Evolutionary conservation across 2,797 vertebrate genomes (phyloP).

Genomic region (Kryptolebias ocellatus): DNA sequence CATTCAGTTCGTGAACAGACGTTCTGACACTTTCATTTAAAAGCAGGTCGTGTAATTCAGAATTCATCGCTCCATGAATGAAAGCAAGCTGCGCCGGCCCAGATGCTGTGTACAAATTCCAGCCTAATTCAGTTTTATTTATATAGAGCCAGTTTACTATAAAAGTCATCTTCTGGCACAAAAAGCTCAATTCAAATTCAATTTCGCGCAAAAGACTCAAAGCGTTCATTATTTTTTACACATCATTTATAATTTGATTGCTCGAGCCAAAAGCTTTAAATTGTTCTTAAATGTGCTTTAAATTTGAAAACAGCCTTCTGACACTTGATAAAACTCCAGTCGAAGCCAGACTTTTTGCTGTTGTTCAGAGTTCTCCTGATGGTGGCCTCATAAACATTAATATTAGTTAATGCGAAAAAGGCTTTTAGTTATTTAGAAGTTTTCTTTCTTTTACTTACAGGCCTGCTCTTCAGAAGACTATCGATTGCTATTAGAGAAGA

Average conservation of each 20-base stretch:
- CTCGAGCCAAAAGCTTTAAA: neutral
- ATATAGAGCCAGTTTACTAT: no score
- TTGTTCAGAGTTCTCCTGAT: neutral
- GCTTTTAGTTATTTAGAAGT: neutral
- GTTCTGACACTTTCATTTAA: constrained; percentile 2
- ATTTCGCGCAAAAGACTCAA: neutral
- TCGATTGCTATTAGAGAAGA: no score
- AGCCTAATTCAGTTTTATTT: no score
- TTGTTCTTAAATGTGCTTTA: neutral
- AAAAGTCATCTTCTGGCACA: no score
- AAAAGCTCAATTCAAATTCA: no score
- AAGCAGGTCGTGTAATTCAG: neutral
- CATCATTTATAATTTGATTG: neutral
- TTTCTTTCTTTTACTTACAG: neutral
- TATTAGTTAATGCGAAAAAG: neutral
- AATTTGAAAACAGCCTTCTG: neutral
- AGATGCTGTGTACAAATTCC: no score
- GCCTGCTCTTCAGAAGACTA: no score
- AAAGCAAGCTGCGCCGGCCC: neutral
- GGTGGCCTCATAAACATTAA: neutral
- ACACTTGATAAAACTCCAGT: neutral
- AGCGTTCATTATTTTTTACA: neutral
- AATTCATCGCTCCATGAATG: constrained; percentile 2
- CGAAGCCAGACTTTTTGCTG: neutral
- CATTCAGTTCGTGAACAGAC: constrained; percentile 3